Conservation (phyloP, 2,888 invertebrate species). For the Dexiosoma caninum region DNA sequence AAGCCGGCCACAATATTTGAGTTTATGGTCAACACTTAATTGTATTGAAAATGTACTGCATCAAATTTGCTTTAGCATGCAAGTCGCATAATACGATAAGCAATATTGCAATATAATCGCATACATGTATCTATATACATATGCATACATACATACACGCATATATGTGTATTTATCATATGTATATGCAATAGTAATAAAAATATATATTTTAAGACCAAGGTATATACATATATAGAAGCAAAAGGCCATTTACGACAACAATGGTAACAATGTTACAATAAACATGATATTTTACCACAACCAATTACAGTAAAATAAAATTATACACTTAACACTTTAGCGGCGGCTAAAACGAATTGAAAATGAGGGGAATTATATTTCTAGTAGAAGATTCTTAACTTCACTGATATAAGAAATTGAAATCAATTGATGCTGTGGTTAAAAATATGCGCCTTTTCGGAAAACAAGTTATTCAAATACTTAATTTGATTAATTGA, state of each 20-base stretch:
- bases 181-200: not conserved
- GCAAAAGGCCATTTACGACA: conserved; percentile 22
- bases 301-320: not conserved
- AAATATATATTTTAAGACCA: not conserved
- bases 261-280: conserved; percentile 15
- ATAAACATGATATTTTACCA: not conserved
- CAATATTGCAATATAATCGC: not conserved
- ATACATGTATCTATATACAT: not conserved
- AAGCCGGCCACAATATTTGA: conserved; percentile 32
- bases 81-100: not conserved
- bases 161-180: not conserved
- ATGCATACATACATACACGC: not conserved
- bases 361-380: too few relatives aligned
- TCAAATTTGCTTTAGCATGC: not conserved
- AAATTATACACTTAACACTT: not conserved
- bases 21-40: conserved; percentile 59
- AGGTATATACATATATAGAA: conserved; percentile 3
- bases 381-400: too few relatives aligned
- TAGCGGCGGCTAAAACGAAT: too few relatives aligned
- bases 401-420: too few relatives aligned
- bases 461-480: too few relatives aligned
- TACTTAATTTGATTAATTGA: too few relatives aligned
- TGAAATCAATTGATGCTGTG: too few relatives aligned
- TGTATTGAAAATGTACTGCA: conserved; percentile 29
- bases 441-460: too few relatives aligned